These are phyloP conservation scores for Chelmon rostratus DNA, from an alignment of 2,797 vertebrate genomes.

Conservation along the genomic window DNA sequence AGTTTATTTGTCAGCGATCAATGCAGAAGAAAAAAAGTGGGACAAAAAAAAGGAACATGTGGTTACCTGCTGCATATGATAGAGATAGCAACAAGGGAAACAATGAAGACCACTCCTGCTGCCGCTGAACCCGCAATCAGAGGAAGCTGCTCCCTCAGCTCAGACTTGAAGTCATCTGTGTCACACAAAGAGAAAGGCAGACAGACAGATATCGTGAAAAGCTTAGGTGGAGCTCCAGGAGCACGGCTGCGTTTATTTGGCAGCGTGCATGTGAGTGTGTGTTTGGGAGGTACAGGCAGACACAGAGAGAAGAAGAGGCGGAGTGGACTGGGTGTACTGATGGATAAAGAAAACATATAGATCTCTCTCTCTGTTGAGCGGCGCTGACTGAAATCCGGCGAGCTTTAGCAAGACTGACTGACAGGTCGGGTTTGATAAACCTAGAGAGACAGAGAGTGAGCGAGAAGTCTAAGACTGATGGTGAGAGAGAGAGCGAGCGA, in stretches of 20 bases:
- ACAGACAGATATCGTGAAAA: slow-evolving; percentile 11
- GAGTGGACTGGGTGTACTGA: slow-evolving; percentile 42
- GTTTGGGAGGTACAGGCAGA: slow-evolving; percentile 12
- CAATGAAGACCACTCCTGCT: slow-evolving; percentile 96
- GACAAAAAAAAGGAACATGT: slow-evolving; percentile 7
- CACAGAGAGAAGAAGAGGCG: slow-evolving; percentile 9
- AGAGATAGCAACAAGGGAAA: slow-evolving; percentile 97
- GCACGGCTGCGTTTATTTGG: slow-evolving; percentile 20
- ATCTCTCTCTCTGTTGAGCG: slow-evolving; percentile 45
- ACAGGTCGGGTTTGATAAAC: slow-evolving; percentile 71
- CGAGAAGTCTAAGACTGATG: slow-evolving; percentile 31
- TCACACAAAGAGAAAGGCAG: slow-evolving; percentile 53
- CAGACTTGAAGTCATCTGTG: slow-evolving; percentile 98
- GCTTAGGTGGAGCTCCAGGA: slow-evolving; percentile 21
- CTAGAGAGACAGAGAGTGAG: slow-evolving; percentile 27
- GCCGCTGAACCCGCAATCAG: slow-evolving; percentile 97
- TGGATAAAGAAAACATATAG: slow-evolving; percentile 66
- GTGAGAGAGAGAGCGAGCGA: background rate
- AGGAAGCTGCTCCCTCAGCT: slow-evolving; percentile 97
- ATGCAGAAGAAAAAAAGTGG: background rate
- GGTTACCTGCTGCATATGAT: slow-evolving; percentile 98
- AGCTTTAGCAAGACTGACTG: slow-evolving; percentile 64
- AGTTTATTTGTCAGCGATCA: slow-evolving; percentile 2
- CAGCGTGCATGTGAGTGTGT: slow-evolving; percentile 19
- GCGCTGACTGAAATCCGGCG: slow-evolving; percentile 59